Base-by-base conservation (phyloP, 2,888 invertebrate genomes). In the Periphyllus acericola region DNA sequence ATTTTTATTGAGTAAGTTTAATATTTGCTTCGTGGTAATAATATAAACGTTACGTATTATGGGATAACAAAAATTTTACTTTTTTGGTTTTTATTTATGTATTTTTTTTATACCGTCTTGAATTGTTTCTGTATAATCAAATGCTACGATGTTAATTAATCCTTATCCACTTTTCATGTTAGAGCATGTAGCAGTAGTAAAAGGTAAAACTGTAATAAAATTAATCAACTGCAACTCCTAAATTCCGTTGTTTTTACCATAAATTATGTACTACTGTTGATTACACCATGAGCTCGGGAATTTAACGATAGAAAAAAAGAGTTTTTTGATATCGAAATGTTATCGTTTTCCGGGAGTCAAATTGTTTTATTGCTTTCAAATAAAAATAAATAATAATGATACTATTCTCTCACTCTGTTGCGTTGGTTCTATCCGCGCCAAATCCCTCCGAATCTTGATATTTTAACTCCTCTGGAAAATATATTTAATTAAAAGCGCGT, bases 1-100 rank as follows among this genome's bases (percentile, higher is more conserved):
- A 79, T 79, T 60, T 34, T 36, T 78, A 78, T 34, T 32, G 55
- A 78, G 34, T 34, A 55, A 66, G n/a, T 66, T 14, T 29, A 71
- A 25, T 29, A 68, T 29, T 29, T 17, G 29, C 4, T 71, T 71
- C 71, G 17, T 71, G 32, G 32, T 71, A 71, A 29, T 71, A 71
- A 29, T 71, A 29, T 68, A 9, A 14, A 11, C 71, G 29, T 29
- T 8, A 8, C 17, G 29, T 29, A 17, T 71, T 9, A 29, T 9
- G 29, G 4, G 14, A 29, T 71, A 29, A 4, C 11, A 32, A 71
- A 14, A 71, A 11, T 29, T n/a, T 8, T n/a, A 68, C 6, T 25
- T 46, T 60, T 60, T 60, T 21, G 21, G 21, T 60, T 60, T 21
- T 1, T 60, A 21, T 60, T 17, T 46, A 14, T 46, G 36, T 6